Percentiles rank a stretch among this genome's conserved stretches.
Conservation (phyloP, 2,888 invertebrate species). For the Sussaba pulchella region DNA sequence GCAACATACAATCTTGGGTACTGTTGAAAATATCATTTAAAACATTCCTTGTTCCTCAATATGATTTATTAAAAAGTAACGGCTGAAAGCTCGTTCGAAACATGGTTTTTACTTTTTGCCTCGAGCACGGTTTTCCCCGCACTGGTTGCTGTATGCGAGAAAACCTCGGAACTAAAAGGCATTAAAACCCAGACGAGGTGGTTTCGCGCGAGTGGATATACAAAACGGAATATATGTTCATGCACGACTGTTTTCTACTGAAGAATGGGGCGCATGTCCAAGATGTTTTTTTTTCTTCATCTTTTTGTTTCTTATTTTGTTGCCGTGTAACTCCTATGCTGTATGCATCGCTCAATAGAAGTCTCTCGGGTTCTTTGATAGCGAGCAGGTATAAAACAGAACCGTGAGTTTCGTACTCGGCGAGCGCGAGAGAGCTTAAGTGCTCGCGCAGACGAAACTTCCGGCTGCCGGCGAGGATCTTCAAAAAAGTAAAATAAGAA, state of each 20-base stretch:
- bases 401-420: constrained; percentile 58
- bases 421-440: constrained; percentile 64
- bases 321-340: constrained; percentile 57
- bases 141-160: neutral
- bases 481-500: constrained; percentile 41
- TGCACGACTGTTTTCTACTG: constrained; percentile 43
- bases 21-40: neutral
- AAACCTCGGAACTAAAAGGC: constrained; percentile 63
- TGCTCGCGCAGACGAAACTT: constrained; percentile 67
- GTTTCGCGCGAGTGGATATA: constrained; percentile 54
- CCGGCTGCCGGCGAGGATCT: constrained; percentile 52
- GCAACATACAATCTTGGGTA: neutral
- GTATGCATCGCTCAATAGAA: constrained; percentile 60
- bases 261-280: constrained; percentile 57
- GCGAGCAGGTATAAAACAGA: constrained; percentile 54
- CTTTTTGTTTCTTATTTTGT: constrained; percentile 22
- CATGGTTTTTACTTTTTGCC: neutral
- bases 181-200: constrained; percentile 65
- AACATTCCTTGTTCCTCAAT: no score
- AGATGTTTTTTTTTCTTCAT: constrained; percentile 35
- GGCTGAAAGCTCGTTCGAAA: neutral
- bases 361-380: constrained; percentile 63
- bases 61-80: no score
- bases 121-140: neutral
- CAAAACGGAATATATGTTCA: constrained; percentile 33